phyloP scores from a whole-genome alignment of 2,888 invertebrate genomes.

The Anodontia alba region DNA sequence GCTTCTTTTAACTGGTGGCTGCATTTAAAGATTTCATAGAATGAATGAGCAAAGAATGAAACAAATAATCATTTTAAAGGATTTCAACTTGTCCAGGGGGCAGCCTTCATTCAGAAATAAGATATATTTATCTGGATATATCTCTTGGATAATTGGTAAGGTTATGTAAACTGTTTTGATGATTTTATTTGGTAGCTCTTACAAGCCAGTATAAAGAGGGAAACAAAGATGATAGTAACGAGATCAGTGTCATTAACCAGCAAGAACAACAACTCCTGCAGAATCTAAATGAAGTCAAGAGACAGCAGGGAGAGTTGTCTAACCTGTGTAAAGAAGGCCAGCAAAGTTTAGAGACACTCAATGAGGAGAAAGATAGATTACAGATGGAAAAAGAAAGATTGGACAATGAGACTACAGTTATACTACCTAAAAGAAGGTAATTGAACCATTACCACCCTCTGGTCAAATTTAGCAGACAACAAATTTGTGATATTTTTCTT shows the following conservation, averaged over 20 bases:
- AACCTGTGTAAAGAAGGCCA: slow-evolving; percentile 41
- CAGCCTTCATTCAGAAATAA: too few relatives aligned
- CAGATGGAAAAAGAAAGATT: slow-evolving; percentile 52
- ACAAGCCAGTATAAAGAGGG: not conserved
- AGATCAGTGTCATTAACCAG: not conserved
- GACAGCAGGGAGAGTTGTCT: slow-evolving; percentile 50
- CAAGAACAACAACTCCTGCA: slow-evolving; percentile 55
- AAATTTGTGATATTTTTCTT: too few relatives aligned
- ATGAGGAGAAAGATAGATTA: slow-evolving; percentile 40
- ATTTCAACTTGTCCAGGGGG: too few relatives aligned
- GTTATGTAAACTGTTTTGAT: not conserved
- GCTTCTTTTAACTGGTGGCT: too few relatives aligned
- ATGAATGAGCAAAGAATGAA: too few relatives aligned
- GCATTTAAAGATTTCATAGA: too few relatives aligned
- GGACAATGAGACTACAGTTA: slow-evolving; percentile 57
- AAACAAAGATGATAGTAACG: not conserved
- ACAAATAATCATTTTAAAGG: too few relatives aligned
- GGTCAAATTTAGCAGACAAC: too few relatives aligned
- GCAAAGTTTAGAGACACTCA: slow-evolving; percentile 27
- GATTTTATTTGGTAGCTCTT: not conserved
- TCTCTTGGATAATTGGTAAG: too few relatives aligned
- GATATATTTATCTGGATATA: too few relatives aligned
- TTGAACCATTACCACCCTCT: too few relatives aligned
- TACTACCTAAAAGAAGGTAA: slow-evolving; percentile 66
- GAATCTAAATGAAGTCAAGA: slow-evolving; percentile 28